phyloP scores from a whole-genome alignment of 2,797 vertebrate genomes.

The Syngnathus rostellatus region DNA sequence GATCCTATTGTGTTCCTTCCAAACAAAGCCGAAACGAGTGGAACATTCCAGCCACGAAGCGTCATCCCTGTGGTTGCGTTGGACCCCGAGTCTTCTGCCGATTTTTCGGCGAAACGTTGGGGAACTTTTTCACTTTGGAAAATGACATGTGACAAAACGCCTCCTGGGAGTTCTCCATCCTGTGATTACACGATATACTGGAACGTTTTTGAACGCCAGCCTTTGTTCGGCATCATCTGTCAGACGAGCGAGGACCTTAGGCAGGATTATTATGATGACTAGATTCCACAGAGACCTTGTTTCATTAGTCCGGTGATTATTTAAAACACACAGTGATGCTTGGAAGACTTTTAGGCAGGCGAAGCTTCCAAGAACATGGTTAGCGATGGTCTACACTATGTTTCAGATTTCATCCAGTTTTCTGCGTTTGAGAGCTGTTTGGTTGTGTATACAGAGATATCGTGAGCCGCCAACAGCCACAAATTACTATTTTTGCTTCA shows the following conservation, averaged over 20 bases:
- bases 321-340: conserved; percentile 2
- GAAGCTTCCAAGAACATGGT: neutral
- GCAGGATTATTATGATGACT: neutral
- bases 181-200: neutral
- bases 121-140: neutral
- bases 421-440: neutral
- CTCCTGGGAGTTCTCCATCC: neutral
- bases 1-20: neutral
- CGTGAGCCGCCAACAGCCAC: neutral
- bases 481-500: neutral
- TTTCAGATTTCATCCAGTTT: conserved; percentile 1
- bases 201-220: neutral
- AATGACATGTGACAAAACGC: neutral
- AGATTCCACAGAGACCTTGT: neutral
- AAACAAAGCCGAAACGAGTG: neutral
- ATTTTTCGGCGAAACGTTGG: conserved; percentile 16
- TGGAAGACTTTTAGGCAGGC: neutral
- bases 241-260: neutral
- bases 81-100: neutral
- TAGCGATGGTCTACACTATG: neutral
- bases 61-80: conserved; percentile 7
- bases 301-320: neutral
- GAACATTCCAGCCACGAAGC: conserved; percentile 4
- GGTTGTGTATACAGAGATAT: neutral
- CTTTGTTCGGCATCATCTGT: neutral